Evolutionary conservation across 2,888 invertebrate species (phyloP).

Genomic region (Achlya flavicornis): DNA sequence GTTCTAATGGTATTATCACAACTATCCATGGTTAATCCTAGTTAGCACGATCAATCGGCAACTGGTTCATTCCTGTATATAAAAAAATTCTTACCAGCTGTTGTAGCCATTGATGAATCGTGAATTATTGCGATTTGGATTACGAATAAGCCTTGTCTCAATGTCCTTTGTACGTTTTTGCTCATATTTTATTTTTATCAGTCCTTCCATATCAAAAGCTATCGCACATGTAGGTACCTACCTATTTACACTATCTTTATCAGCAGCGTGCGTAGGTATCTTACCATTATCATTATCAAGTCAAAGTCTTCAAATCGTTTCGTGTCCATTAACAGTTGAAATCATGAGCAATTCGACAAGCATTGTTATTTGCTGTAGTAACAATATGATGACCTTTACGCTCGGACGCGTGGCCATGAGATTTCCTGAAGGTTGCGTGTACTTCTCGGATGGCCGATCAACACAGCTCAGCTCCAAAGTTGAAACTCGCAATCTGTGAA

Average conservation of each 20-base stretch:
- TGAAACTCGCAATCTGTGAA: constrained; percentile 15
- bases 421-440: constrained; percentile 70
- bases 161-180: not conserved
- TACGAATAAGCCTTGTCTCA: not conserved
- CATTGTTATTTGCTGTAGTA: constrained; percentile 61
- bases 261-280: constrained; percentile 36
- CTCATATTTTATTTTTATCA: constrained; percentile 25
- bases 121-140: not conserved
- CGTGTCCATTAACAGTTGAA: constrained; percentile 38
- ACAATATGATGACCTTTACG: constrained; percentile 72
- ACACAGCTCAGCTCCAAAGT: constrained; percentile 16
- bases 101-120: not conserved
- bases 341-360: constrained; percentile 46
- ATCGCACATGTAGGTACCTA: constrained; percentile 45
- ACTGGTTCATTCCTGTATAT: no score
- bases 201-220: constrained; percentile 33
- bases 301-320: constrained; percentile 31
- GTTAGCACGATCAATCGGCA: no score
- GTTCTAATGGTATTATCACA: no score
- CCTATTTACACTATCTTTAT: constrained; percentile 50
- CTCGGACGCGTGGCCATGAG: constrained; percentile 74
- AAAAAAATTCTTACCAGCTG: not conserved
- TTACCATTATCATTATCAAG: constrained; percentile 36
- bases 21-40: no score
- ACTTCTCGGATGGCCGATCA: constrained; percentile 52